These are phyloP conservation scores for Noctua janthe DNA, from an alignment of 2,888 invertebrate species.

Conservation along the genomic window DNA sequence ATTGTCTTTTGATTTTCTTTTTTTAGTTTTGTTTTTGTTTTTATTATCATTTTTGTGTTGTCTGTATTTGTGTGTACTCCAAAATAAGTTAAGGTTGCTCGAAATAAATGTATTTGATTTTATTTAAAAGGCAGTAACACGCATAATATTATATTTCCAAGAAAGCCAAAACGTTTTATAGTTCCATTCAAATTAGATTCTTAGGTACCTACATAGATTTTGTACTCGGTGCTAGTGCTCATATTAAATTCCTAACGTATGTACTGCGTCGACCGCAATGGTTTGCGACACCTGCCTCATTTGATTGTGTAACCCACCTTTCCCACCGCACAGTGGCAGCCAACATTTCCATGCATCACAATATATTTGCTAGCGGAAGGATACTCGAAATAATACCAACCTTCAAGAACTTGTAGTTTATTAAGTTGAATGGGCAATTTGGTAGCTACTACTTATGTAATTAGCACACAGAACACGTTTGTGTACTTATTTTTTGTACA, in stretches of 20 bases:
- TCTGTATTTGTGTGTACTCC: no score
- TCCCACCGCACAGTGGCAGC: not conserved
- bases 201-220: not conserved
- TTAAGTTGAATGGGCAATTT: no score
- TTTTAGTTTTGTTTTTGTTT: no score
- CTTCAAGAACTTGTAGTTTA: not conserved
- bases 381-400: not conserved
- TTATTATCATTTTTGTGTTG: no score
- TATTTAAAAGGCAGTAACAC: not conserved
- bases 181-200: not conserved
- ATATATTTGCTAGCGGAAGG: conserved; percentile 10
- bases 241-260: conserved; percentile 21
- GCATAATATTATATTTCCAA: not conserved
- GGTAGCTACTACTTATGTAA: not conserved
- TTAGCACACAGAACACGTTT: not conserved
- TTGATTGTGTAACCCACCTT: conserved; percentile 22
- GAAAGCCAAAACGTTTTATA: not conserved
- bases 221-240: not conserved
- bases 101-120: no score
- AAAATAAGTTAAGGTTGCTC: no score
- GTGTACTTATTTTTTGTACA: not conserved
- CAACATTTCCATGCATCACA: conserved; percentile 38
- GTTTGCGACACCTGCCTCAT: conserved; percentile 26
- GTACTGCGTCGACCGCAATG: conserved; percentile 18
- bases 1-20: no score